Percentiles rank a stretch among this genome's conserved stretches.
Evolutionary conservation across 2,797 vertebrate genomes (phyloP).

Genomic region (Enteromius argenteus): DNA sequence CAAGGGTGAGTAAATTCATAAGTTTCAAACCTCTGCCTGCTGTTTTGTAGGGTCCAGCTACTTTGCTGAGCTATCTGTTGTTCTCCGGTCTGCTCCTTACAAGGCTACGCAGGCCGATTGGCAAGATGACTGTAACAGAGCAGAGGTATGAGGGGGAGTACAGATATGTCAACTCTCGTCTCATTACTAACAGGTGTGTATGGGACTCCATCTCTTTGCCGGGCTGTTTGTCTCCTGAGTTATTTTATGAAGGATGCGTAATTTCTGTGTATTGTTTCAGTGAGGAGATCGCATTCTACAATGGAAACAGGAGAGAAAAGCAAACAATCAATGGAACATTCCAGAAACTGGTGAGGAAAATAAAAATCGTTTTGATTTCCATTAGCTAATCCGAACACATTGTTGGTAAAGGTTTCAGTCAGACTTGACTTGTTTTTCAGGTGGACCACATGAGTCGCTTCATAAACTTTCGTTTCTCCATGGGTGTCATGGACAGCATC

Average conservation of each 20-base stretch:
- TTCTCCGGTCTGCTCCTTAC: conserved; percentile 86
- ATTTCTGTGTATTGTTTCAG: conserved; percentile 68
- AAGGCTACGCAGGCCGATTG: conserved; percentile 84
- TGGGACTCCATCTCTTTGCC: neutral
- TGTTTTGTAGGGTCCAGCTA: conserved; percentile 81
- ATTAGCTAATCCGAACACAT: neutral
- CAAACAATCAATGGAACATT: conserved; percentile 91
- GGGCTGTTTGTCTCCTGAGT: neutral
- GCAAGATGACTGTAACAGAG: conserved; percentile 86
- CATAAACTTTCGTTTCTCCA: conserved; percentile 95
- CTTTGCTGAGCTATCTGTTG: conserved; percentile 85
- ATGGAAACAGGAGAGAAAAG: conserved; percentile 93
- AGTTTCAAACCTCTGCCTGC: neutral
- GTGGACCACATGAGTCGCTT: conserved; percentile 94
- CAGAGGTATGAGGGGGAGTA: conserved; percentile 89
- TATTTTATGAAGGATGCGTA: neutral
- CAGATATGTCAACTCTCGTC: conserved; percentile 86
- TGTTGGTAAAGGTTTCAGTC: neutral
- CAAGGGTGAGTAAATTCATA: no score
- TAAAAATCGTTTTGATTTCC: neutral
- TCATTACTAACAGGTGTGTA: conserved; percentile 86
- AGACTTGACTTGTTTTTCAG: conserved; percentile 69
- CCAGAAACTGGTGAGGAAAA: conserved; percentile 86
- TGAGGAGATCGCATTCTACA: conserved; percentile 99
- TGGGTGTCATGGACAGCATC: conserved; percentile 96